A percentile compares a stretch with the other conserved stretches of the same genome.
phyloP scores from a whole-genome alignment of 2,113 vertebrate genomes.

The Neolamprologus brichardi region DNA sequence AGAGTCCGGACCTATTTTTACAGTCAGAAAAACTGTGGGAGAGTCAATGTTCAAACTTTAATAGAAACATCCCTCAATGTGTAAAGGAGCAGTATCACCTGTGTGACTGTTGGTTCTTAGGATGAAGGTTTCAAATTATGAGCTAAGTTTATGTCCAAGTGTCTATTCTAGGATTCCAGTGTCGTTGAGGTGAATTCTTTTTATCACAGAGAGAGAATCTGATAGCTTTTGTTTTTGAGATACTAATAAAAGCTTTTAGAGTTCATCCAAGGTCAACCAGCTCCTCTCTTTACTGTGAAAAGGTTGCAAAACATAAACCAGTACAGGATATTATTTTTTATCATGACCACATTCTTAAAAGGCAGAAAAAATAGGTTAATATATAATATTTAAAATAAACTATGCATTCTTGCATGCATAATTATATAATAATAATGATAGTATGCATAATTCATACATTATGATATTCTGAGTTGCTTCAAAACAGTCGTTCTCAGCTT shows the following conservation, averaged over 20 bases:
- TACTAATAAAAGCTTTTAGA: background rate
- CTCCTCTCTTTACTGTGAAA: fast-evolving
- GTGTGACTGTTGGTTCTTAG: fast-evolving
- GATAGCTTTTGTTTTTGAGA: background rate
- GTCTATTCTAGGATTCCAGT: background rate
- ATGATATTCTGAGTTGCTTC: background rate
- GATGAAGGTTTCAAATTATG: background rate
- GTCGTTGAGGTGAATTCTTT: fast-evolving
- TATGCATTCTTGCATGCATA: too few relatives aligned
- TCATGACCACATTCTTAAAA: background rate
- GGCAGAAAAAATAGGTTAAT: fast-evolving
- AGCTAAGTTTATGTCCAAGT: background rate
- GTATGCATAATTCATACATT: too few relatives aligned
- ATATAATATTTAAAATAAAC: background rate
- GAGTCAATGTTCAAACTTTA: background rate
- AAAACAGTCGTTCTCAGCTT: background rate
- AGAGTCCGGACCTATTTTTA: fast-evolving
- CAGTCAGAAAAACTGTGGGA: fast-evolving
- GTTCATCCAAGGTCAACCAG: fast-evolving
- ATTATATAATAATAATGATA: too few relatives aligned
- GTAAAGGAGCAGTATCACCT: fast-evolving
- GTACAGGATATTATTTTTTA: fast-evolving
- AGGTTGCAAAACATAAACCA: background rate
- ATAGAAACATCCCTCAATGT: background rate
- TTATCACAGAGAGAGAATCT: background rate